These are phyloP conservation scores for Thereva nobilitata DNA, from an alignment of 2,888 invertebrate species.

Conservation along the genomic window DNA sequence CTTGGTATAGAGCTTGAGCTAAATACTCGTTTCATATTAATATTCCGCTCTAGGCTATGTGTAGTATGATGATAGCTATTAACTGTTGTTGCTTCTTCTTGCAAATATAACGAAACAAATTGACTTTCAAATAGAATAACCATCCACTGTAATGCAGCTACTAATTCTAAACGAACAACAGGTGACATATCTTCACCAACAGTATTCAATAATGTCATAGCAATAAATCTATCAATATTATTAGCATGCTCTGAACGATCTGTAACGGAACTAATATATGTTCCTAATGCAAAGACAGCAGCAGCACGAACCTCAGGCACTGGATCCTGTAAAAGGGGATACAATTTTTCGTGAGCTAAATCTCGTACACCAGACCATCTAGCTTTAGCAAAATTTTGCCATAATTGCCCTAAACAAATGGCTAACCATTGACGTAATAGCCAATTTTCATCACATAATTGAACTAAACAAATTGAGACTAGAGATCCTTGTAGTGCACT, in stretches of 20 bases:
- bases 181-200: conserved; percentile 83
- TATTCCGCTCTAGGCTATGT: conserved; percentile 57
- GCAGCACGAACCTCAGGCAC: conserved; percentile 93
- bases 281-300: conserved; percentile 92
- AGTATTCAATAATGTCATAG: conserved; percentile 80
- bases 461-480: conserved; percentile 90
- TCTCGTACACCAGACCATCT: conserved; percentile 96
- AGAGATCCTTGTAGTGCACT: conserved; percentile 87
- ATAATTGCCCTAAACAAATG: conserved; percentile 86
- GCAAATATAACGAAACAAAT: conserved; percentile 77
- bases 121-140: conserved; percentile 85
- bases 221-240: conserved; percentile 90
- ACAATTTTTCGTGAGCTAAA: conserved; percentile 94
- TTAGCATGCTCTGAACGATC: conserved; percentile 91
- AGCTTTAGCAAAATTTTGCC: conserved; percentile 86
- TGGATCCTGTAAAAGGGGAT: conserved; percentile 75
- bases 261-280: conserved; percentile 83
- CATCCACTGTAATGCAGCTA: conserved; percentile 85
- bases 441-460: conserved; percentile 72
- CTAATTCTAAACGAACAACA: conserved; percentile 83
- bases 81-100: conserved; percentile 56
- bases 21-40: conserved; percentile 66
- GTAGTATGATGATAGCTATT: conserved; percentile 47
- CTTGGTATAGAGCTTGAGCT: conserved; percentile 73
- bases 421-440: conserved; percentile 85